Conservation (phyloP, 2,888 invertebrate species). For the Drosophila paracracens region DNA sequence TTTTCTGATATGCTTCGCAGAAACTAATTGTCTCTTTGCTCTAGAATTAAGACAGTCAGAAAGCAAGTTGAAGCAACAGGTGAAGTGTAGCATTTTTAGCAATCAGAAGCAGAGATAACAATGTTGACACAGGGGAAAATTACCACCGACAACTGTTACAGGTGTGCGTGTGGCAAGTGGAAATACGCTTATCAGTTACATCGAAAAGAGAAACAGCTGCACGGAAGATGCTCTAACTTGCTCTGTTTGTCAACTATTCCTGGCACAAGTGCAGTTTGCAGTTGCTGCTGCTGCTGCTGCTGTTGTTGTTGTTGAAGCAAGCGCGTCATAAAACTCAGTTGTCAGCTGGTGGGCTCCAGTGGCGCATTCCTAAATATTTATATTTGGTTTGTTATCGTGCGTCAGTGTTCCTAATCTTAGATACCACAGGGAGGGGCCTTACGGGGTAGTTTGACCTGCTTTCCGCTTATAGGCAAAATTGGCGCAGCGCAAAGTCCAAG, state of each 20-base stretch:
- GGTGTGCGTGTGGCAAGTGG: background rate
- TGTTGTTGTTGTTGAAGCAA: background rate
- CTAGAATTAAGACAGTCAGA: background rate
- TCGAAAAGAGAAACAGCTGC: background rate
- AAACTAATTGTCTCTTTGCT: background rate
- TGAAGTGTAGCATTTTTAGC: background rate
- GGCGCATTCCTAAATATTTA: slow-evolving; percentile 38
- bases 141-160: background rate
- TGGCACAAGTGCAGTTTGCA: background rate
- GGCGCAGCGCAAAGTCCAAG: slow-evolving; percentile 51
- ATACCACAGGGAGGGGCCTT: background rate
- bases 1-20: background rate
- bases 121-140: background rate
- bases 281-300: background rate
- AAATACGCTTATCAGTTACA: background rate
- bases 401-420: slow-evolving; percentile 25
- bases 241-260: background rate
- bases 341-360: slow-evolving; percentile 25
- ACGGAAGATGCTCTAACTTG: background rate
- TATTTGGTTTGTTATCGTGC: slow-evolving; percentile 28
- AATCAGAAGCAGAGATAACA: slow-evolving; percentile 1
- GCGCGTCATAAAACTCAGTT: slow-evolving; percentile 16
- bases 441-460: background rate
- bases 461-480: slow-evolving; percentile 26
- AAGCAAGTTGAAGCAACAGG: background rate